Conservation (phyloP, 2,888 invertebrate genomes). For the Deroplatys truncata region DNA sequence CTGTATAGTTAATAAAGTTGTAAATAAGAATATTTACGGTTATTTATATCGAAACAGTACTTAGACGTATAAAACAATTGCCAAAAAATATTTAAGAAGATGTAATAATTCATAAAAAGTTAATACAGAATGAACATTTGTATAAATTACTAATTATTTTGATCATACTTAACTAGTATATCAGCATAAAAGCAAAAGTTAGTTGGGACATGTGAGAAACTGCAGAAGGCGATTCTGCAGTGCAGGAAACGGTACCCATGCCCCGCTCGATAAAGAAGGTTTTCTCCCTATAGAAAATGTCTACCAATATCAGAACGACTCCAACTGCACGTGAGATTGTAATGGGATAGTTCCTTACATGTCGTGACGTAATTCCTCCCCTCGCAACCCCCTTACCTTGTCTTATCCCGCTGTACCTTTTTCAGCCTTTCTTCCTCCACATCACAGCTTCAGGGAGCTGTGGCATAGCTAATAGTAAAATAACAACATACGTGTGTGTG, state of each 20-base stretch:
- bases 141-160: no score
- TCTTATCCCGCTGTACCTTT: not conserved
- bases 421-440: not conserved
- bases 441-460: not conserved
- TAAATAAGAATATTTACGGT: no score
- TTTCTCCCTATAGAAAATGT: constrained; percentile 1
- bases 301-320: constrained; percentile 1
- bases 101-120: no score
- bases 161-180: no score
- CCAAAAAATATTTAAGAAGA: no score
- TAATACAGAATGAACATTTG: no score
- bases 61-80: no score
- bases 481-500: no score
- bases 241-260: not conserved
- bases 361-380: not conserved
- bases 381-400: not conserved
- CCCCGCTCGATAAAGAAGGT: not conserved
- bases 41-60: no score
- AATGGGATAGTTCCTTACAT: not conserved
- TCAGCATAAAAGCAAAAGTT: no score
- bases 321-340: constrained; percentile 2
- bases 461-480: no score
- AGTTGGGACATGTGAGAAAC: not conserved
- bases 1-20: no score
- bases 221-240: not conserved